Evolutionary conservation across 2,888 invertebrate genomes (phyloP), one percentile per base, ranked within the genome.

Genomic region (Apeira syringaria): DNA sequence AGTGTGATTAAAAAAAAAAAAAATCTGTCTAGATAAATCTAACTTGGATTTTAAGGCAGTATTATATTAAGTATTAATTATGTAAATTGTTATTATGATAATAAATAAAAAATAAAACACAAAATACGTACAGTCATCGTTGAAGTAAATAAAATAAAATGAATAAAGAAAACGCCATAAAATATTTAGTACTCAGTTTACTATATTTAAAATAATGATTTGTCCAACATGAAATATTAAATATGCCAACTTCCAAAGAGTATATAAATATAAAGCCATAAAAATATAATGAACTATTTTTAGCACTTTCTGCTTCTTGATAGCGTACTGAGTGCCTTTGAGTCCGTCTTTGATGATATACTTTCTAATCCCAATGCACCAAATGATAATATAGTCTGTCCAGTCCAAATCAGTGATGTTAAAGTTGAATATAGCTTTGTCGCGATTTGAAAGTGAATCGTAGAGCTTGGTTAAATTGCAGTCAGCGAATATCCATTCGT

Each of bases 351-450:
- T 57, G 1, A 54, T 0, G 0, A 56, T 38, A 6, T 54, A 52
- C 15, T 50, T 54, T 8, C 43, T 37, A 4, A 27, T 25, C 0
- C 55, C 55, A 1, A 55, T 24, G 1, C 8, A 12, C 52, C 50
- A 55, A 1, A 50, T 18, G 0, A 4, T 1, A 0, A 42, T 2
- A 4, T 17, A 50, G 1, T 55, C 47, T 3, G 3, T 4, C 39
- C 47, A 41, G 13, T 59, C 24, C 0, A 62, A 28, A 3, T n/a
- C 10, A 0, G 22, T 24, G 0, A 58, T 2, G 26, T 61, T 51
- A 13, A 52, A 59, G 31, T 56, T 50, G 12, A 54, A 61, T 0
- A 61, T 52, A 0, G 9, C 12, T 18, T 43, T 48, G 25, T 61
- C 61, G 0, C 44, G 33, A 5, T 55, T 30, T 7, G 55, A 51